These are phyloP conservation scores for Drosophila seguyi DNA, from an alignment of 1,140 invertebrate species.

Conservation along the genomic window DNA sequence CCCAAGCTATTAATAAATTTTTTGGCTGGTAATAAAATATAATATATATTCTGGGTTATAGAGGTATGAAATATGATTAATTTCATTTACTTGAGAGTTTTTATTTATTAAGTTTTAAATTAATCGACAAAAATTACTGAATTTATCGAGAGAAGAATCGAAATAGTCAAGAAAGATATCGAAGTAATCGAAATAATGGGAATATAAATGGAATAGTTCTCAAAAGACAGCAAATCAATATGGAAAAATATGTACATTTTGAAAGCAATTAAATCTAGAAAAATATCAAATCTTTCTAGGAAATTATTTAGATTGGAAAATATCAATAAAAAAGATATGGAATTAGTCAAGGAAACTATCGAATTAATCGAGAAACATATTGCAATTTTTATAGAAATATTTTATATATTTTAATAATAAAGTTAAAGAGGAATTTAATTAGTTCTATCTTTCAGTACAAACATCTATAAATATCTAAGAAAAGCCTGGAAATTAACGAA, in stretches of 20 bases:
- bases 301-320: background rate
- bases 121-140: background rate
- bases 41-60: background rate
- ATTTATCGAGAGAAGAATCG: background rate
- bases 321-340: background rate
- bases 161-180: background rate
- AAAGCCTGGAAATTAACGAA: no score
- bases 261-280: background rate
- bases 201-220: no score
- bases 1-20: constrained; percentile 3
- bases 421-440: background rate
- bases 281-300: background rate
- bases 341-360: background rate
- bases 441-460: no score
- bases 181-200: background rate
- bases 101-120: background rate
- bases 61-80: background rate
- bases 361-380: background rate
- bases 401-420: background rate
- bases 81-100: background rate
- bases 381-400: background rate
- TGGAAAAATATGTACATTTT: background rate
- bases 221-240: background rate
- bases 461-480: no score
- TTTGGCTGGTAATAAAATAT: no score